Evolutionary conservation across 2,888 invertebrate species (phyloP).

Genomic region (Phengaris arion): DNA sequence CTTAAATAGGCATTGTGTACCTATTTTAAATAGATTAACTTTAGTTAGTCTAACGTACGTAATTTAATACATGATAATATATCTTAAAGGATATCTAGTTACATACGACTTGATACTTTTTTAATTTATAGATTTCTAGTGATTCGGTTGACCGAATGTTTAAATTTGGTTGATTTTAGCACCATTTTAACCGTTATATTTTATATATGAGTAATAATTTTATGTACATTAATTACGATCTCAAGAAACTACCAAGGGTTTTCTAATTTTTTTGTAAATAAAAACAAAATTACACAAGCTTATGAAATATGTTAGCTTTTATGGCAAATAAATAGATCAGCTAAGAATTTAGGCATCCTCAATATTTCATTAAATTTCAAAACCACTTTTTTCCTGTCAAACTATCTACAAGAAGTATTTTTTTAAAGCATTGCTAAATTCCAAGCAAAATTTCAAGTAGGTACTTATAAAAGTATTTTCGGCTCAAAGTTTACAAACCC

Average conservation of each 20-base stretch:
- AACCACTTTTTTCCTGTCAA: too few species aligned
- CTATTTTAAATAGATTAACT: constrained; percentile 33
- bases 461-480: background rate
- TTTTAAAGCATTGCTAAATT: too few species aligned
- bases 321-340: background rate
- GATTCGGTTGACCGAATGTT: too few species aligned
- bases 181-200: background rate
- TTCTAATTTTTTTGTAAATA: background rate
- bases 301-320: background rate
- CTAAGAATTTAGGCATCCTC: background rate
- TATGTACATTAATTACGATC: background rate
- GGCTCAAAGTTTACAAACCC: background rate
- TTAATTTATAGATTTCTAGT: too few species aligned
- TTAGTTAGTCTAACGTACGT: background rate
- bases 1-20: constrained; percentile 2
- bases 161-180: background rate
- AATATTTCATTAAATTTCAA: background rate
- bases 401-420: too few species aligned
- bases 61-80: background rate
- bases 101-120: too few species aligned
- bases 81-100: too few species aligned
- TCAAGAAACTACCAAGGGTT: background rate
- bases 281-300: background rate
- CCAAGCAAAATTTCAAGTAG: too few species aligned
- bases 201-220: background rate